Evolutionary conservation across 2,888 invertebrate genomes (phyloP), one percentile per base, ranked within the genome.

Genomic region (Melinaea marsaeus): DNA sequence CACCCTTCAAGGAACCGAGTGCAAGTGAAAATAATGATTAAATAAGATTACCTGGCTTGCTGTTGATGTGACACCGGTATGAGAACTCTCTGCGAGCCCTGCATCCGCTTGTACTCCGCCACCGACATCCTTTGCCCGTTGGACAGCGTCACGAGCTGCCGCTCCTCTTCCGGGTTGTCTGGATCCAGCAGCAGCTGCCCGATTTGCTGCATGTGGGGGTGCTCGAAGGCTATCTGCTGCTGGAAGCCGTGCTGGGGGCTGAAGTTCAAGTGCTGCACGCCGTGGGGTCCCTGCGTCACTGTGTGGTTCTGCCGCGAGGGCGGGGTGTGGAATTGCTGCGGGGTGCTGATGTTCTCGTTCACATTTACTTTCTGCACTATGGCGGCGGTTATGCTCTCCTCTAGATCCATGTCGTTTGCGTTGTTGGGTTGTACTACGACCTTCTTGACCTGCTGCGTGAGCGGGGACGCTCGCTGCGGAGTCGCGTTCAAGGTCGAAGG

Each of bases 381-480:
- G 2, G 91, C 91, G 3, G 91, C 92, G 7, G 90, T 88, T 65
- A 92, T 92, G 69, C 91, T 91, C 51, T 91, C 91, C 73, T 92
- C 92, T 37, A 92, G 80, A 74, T 92, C 91, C 86, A 91, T 86
- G 63, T 90, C 91, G 61, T 81, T 88, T 0, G 90, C 86, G 65
- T 88, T 88, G 68, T 88, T 90, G 2, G 88, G 86, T 73, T 87
- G 88, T 0, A 88, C 88, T n/a, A 81, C 78, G 13, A 88, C 88
- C 75, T 89, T 86, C 59, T 87, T 88, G 1, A 80, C 77, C 72
- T 82, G 83, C 47, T 80, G 79, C 4, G 66, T 71, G 35, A 71
- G 75, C 1, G 75, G 73, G 4, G 76, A 74, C 13, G 74, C 66
- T 60, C 87, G 74, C 70, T 86, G 87, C 5, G 81, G 79, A 63